Base-by-base conservation (phyloP, 2,888 invertebrate species). In the Aricia artaxerxes region DNA sequence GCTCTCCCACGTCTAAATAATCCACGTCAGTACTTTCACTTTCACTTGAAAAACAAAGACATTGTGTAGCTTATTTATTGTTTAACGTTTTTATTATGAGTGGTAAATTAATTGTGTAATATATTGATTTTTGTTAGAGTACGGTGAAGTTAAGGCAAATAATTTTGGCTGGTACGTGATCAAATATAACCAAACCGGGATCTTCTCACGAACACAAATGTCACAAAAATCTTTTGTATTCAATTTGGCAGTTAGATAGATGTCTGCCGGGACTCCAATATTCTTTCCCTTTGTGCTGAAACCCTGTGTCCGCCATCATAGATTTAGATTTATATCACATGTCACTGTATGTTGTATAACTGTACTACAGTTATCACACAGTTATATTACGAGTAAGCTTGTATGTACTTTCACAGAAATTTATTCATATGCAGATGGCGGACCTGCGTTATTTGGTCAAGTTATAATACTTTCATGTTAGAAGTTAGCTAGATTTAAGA, bases 181-280 rank as follows among this genome's bases (percentile, higher is more conserved):
- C 11, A 69, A 69, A 24, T 64, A 24, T 64, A 35, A 69, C 7
- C 4, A 35, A 69, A 35, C 35, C 13, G 35, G 4, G 24, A 35
- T 16, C 1, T 64, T 60, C 69, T 11, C 31, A 24, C 64, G 9
- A 24, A 35, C 11, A 69, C 11, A 35, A 35, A 11, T 69, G 11
- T 24, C 13, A 69, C 69, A 69, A 69, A 61, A 69, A 35, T 69
- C 69, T 69, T 69, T 64, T 64, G 31, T 64, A 24, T 64, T 35
- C 69, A 13, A 69, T 69, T 35, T 69, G 35, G 13, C 69, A 69
- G 69, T 35, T 69, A 69, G 13, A 64, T 64, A 2, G 31, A 35
- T 35, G 35, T 69, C 69, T 69, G 9, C 7, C 31, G 24, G 35
- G 53, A 57, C 53, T 69, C 13, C 35, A 31, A 35, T 69, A 69